Conservation (phyloP, 2,888 invertebrate species). For the Latheticus oryzae region DNA sequence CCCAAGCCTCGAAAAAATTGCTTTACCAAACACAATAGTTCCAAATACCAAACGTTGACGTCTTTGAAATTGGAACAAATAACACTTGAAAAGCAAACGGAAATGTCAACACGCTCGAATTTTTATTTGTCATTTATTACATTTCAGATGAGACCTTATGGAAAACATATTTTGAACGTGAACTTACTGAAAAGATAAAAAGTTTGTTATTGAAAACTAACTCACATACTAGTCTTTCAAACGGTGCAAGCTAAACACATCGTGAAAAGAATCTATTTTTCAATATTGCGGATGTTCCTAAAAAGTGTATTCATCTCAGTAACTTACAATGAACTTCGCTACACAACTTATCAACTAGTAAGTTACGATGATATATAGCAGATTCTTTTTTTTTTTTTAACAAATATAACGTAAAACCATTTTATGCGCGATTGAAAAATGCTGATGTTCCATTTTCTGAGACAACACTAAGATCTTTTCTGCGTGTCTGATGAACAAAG, state of each 20-base stretch:
- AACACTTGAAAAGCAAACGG: slow-evolving; percentile 22
- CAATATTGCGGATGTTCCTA: slow-evolving; percentile 16
- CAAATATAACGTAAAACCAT: slow-evolving; percentile 1
- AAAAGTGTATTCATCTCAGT: slow-evolving; percentile 12
- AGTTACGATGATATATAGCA: slow-evolving; percentile 15
- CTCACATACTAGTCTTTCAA: slow-evolving; percentile 21
- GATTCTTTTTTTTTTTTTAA: no score
- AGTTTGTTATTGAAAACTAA: slow-evolving; percentile 27
- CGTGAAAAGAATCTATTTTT: slow-evolving; percentile 23
- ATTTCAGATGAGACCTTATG: slow-evolving; percentile 18
- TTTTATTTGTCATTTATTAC: slow-evolving; percentile 32
- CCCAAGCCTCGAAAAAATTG: slow-evolving; percentile 13
- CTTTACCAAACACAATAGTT: slow-evolving; percentile 17
- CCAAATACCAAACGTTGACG: slow-evolving; percentile 13
- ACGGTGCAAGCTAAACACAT: slow-evolving; percentile 19
- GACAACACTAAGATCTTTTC: neutral
- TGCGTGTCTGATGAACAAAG: neutral
- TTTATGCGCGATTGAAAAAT: slow-evolving; percentile 1
- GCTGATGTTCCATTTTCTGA: slow-evolving; percentile 2
- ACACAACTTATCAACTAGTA: slow-evolving; percentile 5
- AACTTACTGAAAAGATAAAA: slow-evolving; percentile 21
- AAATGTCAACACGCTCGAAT: slow-evolving; percentile 25
- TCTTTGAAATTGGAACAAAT: slow-evolving; percentile 30
- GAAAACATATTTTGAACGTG: slow-evolving; percentile 17
- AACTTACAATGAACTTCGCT: slow-evolving; percentile 5